These are phyloP conservation scores for Galerucella nymphaeae DNA, from an alignment of 2,888 invertebrate genomes.

Conservation along the genomic window DNA sequence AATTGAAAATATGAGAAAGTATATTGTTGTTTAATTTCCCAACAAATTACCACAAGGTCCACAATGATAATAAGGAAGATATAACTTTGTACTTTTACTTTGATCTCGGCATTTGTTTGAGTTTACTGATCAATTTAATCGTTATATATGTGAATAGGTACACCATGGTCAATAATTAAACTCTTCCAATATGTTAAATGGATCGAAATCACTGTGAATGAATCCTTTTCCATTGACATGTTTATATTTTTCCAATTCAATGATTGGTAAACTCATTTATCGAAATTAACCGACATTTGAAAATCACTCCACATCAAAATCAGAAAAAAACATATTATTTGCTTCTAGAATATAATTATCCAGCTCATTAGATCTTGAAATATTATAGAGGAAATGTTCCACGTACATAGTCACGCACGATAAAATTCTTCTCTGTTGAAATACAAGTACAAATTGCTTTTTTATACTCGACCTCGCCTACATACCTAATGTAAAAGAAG, in stretches of 20 bases:
- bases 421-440: conserved; percentile 50
- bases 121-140: too few species aligned
- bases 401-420: conserved; percentile 44
- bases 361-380: conserved; percentile 39
- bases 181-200: too few species aligned
- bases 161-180: too few species aligned
- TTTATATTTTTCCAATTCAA: not conserved
- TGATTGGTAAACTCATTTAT: not conserved
- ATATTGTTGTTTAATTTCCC: not conserved
- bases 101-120: not conserved
- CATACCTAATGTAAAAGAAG: conserved; percentile 55
- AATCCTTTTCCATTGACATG: too few species aligned
- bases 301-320: conserved; percentile 13
- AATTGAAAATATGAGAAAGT: not conserved
- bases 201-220: too few species aligned
- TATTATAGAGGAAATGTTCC: conserved; percentile 35
- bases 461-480: conserved; percentile 55
- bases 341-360: conserved; percentile 31
- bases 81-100: not conserved
- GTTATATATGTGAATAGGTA: too few species aligned
- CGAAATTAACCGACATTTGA: not conserved
- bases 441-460: conserved; percentile 56
- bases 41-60: too few species aligned
- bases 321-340: conserved; percentile 18
- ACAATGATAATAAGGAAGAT: too few species aligned